Evolutionary conservation across 2,888 invertebrate species (phyloP), one percentile per base, ranked within the genome.

Genomic region (Amiota mariae): DNA sequence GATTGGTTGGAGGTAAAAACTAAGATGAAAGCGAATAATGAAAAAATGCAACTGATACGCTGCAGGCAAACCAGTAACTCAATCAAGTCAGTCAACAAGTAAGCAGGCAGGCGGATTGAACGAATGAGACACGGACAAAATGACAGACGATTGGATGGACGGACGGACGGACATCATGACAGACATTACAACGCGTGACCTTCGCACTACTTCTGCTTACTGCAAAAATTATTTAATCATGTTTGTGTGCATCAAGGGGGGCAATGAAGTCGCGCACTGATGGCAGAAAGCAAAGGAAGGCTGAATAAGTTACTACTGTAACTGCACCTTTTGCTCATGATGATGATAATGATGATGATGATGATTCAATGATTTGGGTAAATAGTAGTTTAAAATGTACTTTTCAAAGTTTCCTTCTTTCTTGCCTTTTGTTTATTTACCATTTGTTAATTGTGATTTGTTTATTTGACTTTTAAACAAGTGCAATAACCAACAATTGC

Each of bases 201-300:
- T 84, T 84, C 84, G 84, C 84, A 85, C 81, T 84, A 80, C 76
- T 70, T 73, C 56, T 24, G 20, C 6, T 36, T 36, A 6, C 36
- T 66, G 72, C 75, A 68, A 75, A 72, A 72, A 71, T 82, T 79
- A 75, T 73, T 72, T 57, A 72, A 72, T 72, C 72, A 66, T 66
- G 63, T 36, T 36, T 63, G 63, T 63, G 63, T 12, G 46, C 63
- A 63, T 36, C 24, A 6, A 63, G 46, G 63, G 63, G 36, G 36
- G 61, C 54, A 54, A 54, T n/a, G 54, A 54, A 54, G 8, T n/a
- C n/a, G 8, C 54, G n/a, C 54, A 36, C n/a, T n/a, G 36, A 6
- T 36, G 36, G 36, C 6, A 36, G 36, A 36, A 36, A 36, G 36
- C 36, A 36, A 36, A 36, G 36, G 36, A 36, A 36, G 36, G 36